Percentiles rank a stretch among this genome's conserved stretches.
Conservation (phyloP, 2,888 invertebrate genomes). For the Hyalella azteca region DNA sequence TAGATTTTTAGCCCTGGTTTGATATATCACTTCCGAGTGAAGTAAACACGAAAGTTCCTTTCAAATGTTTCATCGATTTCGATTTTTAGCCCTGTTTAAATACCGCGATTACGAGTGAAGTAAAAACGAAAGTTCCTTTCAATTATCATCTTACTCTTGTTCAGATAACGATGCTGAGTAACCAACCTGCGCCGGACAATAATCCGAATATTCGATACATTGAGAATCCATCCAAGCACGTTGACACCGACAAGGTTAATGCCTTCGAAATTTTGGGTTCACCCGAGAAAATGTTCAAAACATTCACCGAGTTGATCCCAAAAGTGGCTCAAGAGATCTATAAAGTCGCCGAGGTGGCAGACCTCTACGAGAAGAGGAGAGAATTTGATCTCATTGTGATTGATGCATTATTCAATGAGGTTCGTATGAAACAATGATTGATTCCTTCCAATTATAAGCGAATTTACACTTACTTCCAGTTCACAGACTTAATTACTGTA, state of each 20-base stretch:
- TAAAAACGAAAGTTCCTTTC: no score
- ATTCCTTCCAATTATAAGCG: no score
- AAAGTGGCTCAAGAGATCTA: conserved; percentile 44
- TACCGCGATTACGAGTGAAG: no score
- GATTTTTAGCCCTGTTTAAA: no score
- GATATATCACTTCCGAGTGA: no score
- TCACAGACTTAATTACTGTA: no score
- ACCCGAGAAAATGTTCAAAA: not conserved
- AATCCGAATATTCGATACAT: not conserved
- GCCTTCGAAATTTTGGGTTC: not conserved
- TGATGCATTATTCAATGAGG: conserved; percentile 46
- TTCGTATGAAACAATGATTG: no score
- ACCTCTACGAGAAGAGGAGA: conserved; percentile 45
- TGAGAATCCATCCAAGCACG: not conserved
- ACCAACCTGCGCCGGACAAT: not conserved
- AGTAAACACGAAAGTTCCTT: no score
- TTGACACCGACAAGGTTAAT: not conserved
- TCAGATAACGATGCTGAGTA: conserved; percentile 4
- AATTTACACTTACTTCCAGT: no score
- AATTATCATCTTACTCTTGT: no score
- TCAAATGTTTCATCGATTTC: no score
- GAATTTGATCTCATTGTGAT: conserved; percentile 49
- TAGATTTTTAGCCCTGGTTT: no score
- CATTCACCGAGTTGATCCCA: not conserved
- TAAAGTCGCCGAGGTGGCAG: conserved; percentile 37